Evolutionary conservation across 2,113 vertebrate genomes (phyloP).

Genomic region (Ailurus styani): DNA sequence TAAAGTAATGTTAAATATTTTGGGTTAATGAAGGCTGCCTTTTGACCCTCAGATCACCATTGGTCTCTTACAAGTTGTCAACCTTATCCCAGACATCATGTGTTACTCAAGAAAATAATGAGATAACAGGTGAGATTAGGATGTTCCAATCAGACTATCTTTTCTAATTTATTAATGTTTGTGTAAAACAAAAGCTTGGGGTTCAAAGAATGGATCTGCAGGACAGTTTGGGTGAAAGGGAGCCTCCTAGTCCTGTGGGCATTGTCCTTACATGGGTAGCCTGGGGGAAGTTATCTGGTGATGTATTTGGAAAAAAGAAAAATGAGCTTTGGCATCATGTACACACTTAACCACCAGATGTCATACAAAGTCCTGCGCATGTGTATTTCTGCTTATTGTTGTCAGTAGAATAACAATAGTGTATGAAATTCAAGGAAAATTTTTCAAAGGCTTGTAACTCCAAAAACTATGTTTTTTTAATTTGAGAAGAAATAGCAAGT

Average conservation of each 20-base stretch:
- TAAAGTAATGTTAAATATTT: neutral
- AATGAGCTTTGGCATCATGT: neutral
- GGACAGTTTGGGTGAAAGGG: neutral
- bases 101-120: neutral
- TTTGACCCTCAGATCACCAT: neutral
- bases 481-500: neutral
- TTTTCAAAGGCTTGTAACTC: neutral
- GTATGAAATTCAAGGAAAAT: neutral
- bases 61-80: neutral
- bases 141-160: neutral
- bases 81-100: neutral
- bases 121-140: neutral
- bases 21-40: neutral
- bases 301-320: neutral
- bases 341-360: conserved; percentile 63
- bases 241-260: neutral
- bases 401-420: neutral
- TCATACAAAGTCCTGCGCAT: conserved; percentile 37
- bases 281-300: neutral
- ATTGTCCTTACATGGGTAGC: neutral
- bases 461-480: neutral
- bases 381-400: neutral
- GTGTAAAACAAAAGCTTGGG: neutral
- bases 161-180: neutral
- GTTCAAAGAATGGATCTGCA: neutral